A percentile compares a stretch with the other conserved stretches of the same genome.
phyloP scores from a whole-genome alignment of 1,140 invertebrate genomes.

The Trichomalopsis sarcophagae region DNA sequence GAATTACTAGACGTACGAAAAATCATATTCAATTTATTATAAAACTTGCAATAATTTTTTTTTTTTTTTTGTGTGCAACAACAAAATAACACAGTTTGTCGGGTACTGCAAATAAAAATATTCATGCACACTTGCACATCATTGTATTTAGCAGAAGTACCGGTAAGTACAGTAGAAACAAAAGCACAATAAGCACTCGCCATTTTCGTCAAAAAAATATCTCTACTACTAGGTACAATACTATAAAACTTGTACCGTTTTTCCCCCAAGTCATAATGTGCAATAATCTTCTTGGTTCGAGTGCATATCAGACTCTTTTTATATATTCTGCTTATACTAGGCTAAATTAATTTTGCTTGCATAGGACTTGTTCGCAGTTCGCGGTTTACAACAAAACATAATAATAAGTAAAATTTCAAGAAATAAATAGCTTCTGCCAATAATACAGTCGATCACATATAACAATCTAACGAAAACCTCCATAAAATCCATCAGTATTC shows the following conservation, averaged over 20 bases:
- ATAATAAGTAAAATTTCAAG: too few relatives aligned
- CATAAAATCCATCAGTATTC: background rate
- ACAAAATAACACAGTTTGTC: background rate
- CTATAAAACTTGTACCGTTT: background rate
- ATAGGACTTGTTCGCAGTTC: background rate
- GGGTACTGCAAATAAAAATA: background rate
- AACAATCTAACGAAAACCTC: constrained; percentile 10
- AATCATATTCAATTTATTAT: background rate
- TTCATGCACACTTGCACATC: background rate
- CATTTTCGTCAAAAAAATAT: background rate
- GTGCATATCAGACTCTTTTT: background rate
- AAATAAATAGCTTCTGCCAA: background rate
- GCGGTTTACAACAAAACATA: too few relatives aligned
- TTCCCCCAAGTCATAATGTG: background rate
- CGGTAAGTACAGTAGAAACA: background rate
- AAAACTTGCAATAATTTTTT: background rate
- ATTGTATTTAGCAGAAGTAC: background rate
- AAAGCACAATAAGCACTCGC: background rate
- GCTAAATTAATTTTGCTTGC: background rate
- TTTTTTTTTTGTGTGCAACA: background rate
- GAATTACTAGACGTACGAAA: background rate
- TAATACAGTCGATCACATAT: background rate
- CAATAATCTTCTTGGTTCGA: background rate
- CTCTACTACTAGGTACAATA: background rate
- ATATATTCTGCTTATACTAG: background rate